Base-by-base conservation (phyloP, 2,113 vertebrate genomes). In the Upupa epops region DNA sequence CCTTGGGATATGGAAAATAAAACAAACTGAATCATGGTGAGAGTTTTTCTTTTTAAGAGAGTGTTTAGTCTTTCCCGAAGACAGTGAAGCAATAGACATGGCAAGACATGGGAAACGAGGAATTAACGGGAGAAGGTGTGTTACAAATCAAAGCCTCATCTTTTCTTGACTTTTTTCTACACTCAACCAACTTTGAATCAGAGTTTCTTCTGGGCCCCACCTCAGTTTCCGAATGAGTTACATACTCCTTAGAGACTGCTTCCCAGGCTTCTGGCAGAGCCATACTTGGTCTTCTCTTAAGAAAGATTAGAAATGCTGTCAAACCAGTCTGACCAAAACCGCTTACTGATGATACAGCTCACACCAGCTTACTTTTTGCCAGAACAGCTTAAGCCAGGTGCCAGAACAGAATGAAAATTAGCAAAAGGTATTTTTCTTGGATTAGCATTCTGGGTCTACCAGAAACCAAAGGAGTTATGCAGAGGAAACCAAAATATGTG, bases 291-390 rank as follows among this genome's bases (percentile, higher is more conserved):
- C 93, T 94, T 11, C 64, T 83, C 52, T 91, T 83, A 32, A 89
- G 87, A 95, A 94, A 83, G 89, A 92, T 94, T 82, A 95, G 93
- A 79, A 94, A 92, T 66, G 71, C 52, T 83, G 80, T 94, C 70
- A 86, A 95, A 83, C 56, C 87, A 83, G 81, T 69, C 91, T 92
- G 89, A 96, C 91, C 93, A 93, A 93, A 87, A 91, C 2, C 84
- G 49, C 66, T 93, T 58, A 69, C 81, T 11, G 1, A 74, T 79
- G 91, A 89, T 73, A 85, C 19, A 93, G 63, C 74, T 93, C 78
- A 46, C 78, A 87, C 78, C 84, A 76, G 46, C 66, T 83, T 42
- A 13, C 36, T 92, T 81, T 81, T 76, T 89, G 71, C 89, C 93
- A 91, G 59, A 82, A 59, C 6, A 73, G 59, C 71, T 91, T 55